phyloP scores from a whole-genome alignment of 2,113 vertebrate genomes.

The Aptenodytes patagonicus region DNA sequence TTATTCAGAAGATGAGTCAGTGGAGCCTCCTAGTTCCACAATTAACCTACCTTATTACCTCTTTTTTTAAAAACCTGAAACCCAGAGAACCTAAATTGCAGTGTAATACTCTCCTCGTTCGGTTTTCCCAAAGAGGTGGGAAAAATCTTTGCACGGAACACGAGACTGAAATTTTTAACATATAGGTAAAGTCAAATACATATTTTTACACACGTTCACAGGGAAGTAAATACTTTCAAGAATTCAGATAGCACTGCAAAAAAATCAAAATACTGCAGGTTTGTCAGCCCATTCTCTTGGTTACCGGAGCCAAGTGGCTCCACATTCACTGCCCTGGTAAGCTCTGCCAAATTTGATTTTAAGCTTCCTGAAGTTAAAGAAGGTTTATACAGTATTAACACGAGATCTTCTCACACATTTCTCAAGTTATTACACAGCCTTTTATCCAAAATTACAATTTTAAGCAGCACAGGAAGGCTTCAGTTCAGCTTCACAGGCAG shows the following conservation, averaged over 20 bases:
- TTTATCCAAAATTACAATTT: constrained; percentile 51
- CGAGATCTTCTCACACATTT: constrained; percentile 47
- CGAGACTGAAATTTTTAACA: neutral
- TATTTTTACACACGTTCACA: neutral
- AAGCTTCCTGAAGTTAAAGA: constrained; percentile 68
- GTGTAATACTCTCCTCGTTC: neutral
- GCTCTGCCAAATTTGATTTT: constrained; percentile 72
- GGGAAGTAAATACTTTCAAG: neutral
- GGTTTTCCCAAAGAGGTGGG: neutral
- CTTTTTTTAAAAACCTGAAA: neutral
- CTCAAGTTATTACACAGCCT: constrained; percentile 41
- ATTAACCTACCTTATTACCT: constrained; percentile 38
- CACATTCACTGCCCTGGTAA: constrained; percentile 57
- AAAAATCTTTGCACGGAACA: neutral
- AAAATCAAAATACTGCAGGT: constrained; percentile 10
- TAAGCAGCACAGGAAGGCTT: constrained; percentile 16
- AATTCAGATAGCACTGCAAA: constrained; percentile 21
- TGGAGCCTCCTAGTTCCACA: constrained; percentile 49
- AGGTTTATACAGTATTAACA: constrained; percentile 67
- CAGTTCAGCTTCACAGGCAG: constrained; percentile 6
- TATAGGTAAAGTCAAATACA: neutral
- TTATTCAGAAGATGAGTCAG: constrained; percentile 51
- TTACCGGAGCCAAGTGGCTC: constrained; percentile 45
- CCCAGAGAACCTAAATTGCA: constrained; percentile 13
- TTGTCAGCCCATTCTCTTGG: neutral